Percentiles rank a stretch among this genome's conserved stretches.
These are phyloP conservation scores for Cardiocondyla obscurior DNA, from an alignment of 1,140 invertebrate species.

Conservation along the genomic window DNA sequence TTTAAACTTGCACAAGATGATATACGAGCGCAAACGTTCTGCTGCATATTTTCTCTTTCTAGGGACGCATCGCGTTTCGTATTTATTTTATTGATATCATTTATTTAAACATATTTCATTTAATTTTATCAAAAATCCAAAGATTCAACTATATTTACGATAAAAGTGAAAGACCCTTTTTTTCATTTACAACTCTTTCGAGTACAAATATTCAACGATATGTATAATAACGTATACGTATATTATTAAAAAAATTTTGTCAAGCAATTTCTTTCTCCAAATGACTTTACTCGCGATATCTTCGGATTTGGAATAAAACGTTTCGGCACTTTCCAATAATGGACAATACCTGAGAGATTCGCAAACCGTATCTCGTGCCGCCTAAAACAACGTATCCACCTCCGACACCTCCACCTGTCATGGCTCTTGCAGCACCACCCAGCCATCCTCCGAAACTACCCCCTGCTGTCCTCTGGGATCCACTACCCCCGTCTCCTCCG, in stretches of 20 bases:
- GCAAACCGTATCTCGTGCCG: constrained; percentile 79
- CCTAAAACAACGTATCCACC: constrained; percentile 79
- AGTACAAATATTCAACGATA: background rate
- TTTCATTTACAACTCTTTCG: background rate
- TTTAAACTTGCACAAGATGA: constrained; percentile 41
- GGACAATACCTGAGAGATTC: constrained; percentile 77
- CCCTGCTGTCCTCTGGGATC: constrained; percentile 71
- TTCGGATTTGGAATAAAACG: background rate
- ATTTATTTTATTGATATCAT: too few species aligned
- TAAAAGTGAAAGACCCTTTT: background rate
- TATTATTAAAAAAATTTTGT: background rate
- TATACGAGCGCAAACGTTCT: background rate
- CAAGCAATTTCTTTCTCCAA: background rate
- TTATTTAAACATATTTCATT: too few species aligned
- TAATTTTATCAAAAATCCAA: background rate
- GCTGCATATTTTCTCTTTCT: background rate
- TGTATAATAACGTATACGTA: background rate
- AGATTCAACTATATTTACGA: background rate
- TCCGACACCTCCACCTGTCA: constrained; percentile 73
- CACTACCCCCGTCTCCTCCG: constrained; percentile 78
- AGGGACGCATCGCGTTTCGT: constrained; percentile 1
- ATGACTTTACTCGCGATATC: background rate
- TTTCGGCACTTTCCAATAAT: background rate
- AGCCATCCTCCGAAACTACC: constrained; percentile 77
- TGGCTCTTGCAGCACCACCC: constrained; percentile 76